Percentiles rank a stretch among this genome's conserved stretches.
Evolutionary conservation across 2,888 invertebrate genomes (phyloP).

Genomic region (Perdita meconis): DNA sequence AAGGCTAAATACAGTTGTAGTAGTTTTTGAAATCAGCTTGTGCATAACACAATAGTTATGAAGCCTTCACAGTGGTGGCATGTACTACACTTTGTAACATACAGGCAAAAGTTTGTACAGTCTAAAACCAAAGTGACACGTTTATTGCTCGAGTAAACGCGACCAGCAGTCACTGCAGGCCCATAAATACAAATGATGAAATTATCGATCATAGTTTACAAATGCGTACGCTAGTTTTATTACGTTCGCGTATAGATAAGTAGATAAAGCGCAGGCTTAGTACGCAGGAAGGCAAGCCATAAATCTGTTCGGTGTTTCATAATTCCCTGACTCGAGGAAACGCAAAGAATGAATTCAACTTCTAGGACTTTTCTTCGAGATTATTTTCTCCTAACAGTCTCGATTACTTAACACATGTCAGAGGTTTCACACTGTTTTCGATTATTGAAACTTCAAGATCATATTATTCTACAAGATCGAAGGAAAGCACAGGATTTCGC

Average conservation of each 20-base stretch:
- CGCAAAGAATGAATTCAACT: too few relatives aligned
- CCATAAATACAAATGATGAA: constrained; percentile 44
- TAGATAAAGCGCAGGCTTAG: neutral
- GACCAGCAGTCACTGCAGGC: constrained; percentile 13
- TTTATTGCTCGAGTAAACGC: constrained; percentile 18
- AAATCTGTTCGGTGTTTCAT: neutral
- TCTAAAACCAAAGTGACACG: constrained; percentile 4
- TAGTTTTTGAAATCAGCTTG: too few relatives aligned
- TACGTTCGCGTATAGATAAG: neutral
- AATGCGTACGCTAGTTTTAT: neutral
- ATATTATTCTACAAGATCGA: constrained; percentile 2
- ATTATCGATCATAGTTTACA: constrained; percentile 12
- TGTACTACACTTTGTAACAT: neutral
- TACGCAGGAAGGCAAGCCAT: neutral
- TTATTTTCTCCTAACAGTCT: neutral
- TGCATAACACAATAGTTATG: neutral
- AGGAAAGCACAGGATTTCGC: constrained; percentile 18
- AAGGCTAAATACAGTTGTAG: too few relatives aligned
- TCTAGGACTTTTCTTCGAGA: neutral
- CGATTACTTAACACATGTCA: neutral
- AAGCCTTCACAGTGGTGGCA: neutral
- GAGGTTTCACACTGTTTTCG: too few relatives aligned
- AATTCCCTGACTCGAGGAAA: too few relatives aligned
- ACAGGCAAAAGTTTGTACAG: constrained; percentile 15
- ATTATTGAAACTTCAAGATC: too few relatives aligned